Conservation (phyloP, 2,888 invertebrate genomes). For the Scrobipalpa costella region DNA sequence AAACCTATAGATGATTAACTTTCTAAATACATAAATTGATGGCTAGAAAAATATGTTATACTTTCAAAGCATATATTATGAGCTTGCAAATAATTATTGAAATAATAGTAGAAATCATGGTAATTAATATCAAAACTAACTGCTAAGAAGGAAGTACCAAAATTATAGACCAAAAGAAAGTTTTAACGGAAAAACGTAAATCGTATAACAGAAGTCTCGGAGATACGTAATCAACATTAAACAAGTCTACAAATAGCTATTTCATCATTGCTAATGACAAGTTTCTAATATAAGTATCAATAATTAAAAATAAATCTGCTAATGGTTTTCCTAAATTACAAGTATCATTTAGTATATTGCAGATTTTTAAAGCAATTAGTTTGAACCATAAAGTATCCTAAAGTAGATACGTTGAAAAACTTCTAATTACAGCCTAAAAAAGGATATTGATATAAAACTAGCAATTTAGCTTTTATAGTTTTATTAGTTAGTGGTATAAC, state of each 20-base stretch:
- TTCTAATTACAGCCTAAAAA: neutral
- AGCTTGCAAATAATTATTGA: no score
- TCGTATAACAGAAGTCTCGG: no score
- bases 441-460: neutral
- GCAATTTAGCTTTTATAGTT: neutral
- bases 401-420: neutral
- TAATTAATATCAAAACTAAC: no score
- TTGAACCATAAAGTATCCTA: neutral
- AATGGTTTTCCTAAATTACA: neutral
- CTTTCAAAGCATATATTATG: neutral
- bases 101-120: no score
- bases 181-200: neutral
- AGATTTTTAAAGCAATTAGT: neutral
- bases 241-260: no score
- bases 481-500: neutral
- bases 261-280: no score
- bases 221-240: no score
- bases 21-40: slow-evolving; percentile 7
- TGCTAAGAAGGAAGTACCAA: neutral
- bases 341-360: neutral
- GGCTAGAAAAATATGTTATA: neutral
- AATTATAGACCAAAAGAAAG: neutral
- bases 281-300: no score
- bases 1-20: neutral
- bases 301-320: neutral